These are phyloP conservation scores for Egretta garzetta DNA, from an alignment of 2,113 vertebrate genomes.

Conservation along the genomic window DNA sequence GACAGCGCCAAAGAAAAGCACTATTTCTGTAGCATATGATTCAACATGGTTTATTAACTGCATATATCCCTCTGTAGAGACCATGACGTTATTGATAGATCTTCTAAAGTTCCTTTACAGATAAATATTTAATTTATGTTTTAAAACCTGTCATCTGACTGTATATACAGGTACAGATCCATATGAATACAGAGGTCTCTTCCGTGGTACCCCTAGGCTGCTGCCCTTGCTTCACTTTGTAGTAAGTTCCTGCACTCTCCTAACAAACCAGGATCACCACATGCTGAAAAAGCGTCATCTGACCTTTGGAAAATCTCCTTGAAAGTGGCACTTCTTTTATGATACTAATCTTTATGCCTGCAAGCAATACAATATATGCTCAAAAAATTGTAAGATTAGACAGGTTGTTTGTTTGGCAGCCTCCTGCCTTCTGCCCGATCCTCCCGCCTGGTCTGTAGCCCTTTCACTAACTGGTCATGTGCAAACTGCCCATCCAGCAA, in stretches of 20 bases:
- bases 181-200: neutral
- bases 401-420: neutral
- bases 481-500: neutral
- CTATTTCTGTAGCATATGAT: neutral
- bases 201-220: neutral
- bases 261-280: neutral
- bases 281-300: neutral
- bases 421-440: neutral
- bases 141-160: neutral
- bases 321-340: neutral
- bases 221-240: neutral
- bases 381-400: neutral
- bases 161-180: neutral
- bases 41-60: neutral
- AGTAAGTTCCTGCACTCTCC: neutral
- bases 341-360: neutral
- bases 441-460: rapidly evolving
- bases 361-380: neutral
- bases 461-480: rapidly evolving
- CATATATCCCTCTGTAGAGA: neutral
- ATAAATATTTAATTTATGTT: neutral
- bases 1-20: neutral
- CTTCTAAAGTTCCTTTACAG: neutral
- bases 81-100: rapidly evolving
- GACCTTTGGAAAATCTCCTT: neutral